Percentiles rank a stretch among this genome's conserved stretches.
Evolutionary conservation across 2,888 invertebrate species (phyloP).

Genomic region (Achlya flavicornis): DNA sequence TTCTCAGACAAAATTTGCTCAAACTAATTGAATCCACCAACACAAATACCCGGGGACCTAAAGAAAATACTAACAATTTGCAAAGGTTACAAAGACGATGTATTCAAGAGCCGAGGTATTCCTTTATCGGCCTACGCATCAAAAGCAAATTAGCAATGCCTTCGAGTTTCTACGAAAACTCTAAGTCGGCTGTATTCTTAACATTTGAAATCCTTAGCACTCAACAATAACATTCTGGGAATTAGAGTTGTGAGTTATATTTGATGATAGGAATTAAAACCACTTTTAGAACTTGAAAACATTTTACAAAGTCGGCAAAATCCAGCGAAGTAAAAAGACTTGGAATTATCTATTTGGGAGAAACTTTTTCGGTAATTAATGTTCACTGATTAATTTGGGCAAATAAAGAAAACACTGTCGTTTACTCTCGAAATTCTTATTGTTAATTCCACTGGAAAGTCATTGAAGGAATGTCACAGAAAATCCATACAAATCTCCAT

Average conservation of each 20-base stretch:
- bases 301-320: too few species aligned
- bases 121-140: conserved; percentile 5
- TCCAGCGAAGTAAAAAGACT: too few species aligned
- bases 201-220: background rate
- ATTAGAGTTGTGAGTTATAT: background rate
- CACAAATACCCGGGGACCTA: background rate
- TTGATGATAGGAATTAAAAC: background rate
- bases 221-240: background rate
- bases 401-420: too few species aligned
- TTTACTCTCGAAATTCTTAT: too few species aligned
- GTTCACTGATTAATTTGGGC: too few species aligned
- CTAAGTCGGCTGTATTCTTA: background rate
- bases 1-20: background rate
- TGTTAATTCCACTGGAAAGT: too few species aligned
- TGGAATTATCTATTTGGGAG: too few species aligned
- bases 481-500: too few species aligned
- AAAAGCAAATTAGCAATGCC: background rate
- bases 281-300: too few species aligned
- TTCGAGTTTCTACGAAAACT: background rate
- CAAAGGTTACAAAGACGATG: background rate
- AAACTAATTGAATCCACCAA: background rate
- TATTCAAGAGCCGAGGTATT: background rate
- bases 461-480: too few species aligned
- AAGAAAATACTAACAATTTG: background rate
- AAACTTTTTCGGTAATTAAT: too few species aligned